Conservation (phyloP, 2,113 vertebrate species). For the Phyllopteryx taeniolatus region DNA sequence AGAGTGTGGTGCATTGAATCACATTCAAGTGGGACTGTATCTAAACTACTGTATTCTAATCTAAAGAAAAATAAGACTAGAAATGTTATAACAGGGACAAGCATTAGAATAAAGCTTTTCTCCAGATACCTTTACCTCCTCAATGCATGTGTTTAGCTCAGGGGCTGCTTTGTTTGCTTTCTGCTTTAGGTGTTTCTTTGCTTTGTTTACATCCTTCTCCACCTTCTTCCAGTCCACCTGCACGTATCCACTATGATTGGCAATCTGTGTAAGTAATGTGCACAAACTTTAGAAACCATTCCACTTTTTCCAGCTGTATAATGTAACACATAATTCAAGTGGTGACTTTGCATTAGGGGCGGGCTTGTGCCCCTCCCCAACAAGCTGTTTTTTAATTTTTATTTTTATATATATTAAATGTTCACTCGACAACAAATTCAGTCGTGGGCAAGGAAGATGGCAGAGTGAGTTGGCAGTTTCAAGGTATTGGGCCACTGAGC, state of each 20-base stretch:
- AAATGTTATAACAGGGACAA: background rate
- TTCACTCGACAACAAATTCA: no score
- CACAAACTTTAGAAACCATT: background rate
- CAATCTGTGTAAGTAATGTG: slow-evolving; percentile 74
- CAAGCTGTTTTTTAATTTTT: no score
- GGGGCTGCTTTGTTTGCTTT: slow-evolving; percentile 93
- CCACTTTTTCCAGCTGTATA: background rate
- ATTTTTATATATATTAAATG: no score
- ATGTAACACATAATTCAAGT: background rate
- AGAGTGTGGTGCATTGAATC: no score
- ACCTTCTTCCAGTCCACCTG: slow-evolving; percentile 98
- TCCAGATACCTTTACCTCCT: slow-evolving; percentile 85
- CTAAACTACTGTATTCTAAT: background rate
- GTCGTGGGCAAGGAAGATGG: no score
- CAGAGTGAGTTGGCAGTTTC: no score
- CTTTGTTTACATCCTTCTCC: slow-evolving; percentile 98
- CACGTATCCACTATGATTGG: slow-evolving; percentile 96
- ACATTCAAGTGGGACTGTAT: no score
- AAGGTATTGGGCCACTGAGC: no score
- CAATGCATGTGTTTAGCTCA: slow-evolving; percentile 91
- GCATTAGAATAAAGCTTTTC: slow-evolving; percentile 5
- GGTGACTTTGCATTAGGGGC: no score
- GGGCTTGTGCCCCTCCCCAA: no score
- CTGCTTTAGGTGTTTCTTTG: slow-evolving; percentile 94
- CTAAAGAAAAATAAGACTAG: background rate